These are phyloP conservation scores for Lepidocyrtinus sp. DNA, from an alignment of 2,888 invertebrate species.

Conservation along the genomic window DNA sequence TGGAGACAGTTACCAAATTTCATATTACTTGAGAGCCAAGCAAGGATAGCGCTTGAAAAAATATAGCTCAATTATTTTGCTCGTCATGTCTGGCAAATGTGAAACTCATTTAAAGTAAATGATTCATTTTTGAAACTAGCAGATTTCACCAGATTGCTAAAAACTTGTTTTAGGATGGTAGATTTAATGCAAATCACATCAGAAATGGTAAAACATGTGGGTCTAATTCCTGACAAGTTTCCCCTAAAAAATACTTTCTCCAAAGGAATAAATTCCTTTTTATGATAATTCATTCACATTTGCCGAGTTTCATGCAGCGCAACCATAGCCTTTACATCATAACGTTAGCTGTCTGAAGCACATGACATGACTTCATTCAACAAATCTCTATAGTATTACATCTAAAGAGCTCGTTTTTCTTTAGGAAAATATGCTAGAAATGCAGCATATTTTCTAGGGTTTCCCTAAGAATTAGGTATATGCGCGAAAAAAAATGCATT, in stretches of 20 bases:
- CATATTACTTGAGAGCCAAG: too few species aligned
- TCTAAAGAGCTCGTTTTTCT: background rate
- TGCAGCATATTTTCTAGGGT: background rate
- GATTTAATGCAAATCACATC: background rate
- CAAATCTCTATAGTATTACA: background rate
- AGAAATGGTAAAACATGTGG: background rate
- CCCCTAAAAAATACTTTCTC: background rate
- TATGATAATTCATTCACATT: background rate
- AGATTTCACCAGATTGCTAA: too few species aligned
- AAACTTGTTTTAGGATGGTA: too few species aligned
- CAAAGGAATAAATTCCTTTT: background rate
- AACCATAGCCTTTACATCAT: background rate
- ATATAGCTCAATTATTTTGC: too few species aligned
- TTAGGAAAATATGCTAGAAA: background rate
- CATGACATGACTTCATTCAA: background rate
- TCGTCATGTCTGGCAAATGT: too few species aligned
- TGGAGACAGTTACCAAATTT: too few species aligned
- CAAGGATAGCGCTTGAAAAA: too few species aligned
- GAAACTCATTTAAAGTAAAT: too few species aligned
- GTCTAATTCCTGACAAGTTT: background rate
- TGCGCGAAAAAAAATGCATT: constrained; percentile 13
- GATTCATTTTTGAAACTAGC: too few species aligned
- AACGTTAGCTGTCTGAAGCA: background rate
- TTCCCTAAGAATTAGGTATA: too few species aligned
- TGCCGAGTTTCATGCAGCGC: background rate